Evolutionary conservation across 2,113 vertebrate species (phyloP), one percentile per base, ranked within the genome.

Genomic region (Aspiorhynchus laticeps): DNA sequence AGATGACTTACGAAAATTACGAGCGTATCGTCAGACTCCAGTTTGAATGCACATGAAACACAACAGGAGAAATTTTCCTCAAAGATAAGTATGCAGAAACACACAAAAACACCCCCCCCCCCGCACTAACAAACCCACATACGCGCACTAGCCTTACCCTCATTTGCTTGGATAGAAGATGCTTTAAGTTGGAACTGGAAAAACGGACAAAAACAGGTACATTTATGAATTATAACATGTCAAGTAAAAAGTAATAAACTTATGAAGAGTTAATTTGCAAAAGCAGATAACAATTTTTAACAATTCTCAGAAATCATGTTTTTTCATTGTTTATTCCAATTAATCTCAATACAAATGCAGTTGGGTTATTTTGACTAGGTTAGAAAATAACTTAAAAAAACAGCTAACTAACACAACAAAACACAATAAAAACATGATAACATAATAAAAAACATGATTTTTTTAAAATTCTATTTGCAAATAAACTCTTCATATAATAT

Each of bases 21-120:
- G 93, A 93, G 93, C 92, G 93, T 90, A 90, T 91, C 91, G 90
- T 90, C 90, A 93, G 88, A 91, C 91, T 93, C 92, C 91, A 92
- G 94, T 94, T 93, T 95, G 95, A 95, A 93, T 91, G 91, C 92
- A 93, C 93, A 94, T 95, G 93, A 94, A 95, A 95, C 88, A 69
- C 91, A 91, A 92, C 90, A 90, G 92, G 90, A 88, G 90, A 90
- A 89, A 91, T 93, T 91, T 88, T 89, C 87, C 88, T 86, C 79
- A 89, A 87, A 91, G 88, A 92, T 83, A 90, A 89, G 84, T 75
- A 82, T 84, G 41, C 74, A 71, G 48, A 75, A 83, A 65, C 85
- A 8, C 85, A 15, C 80, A 75, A 85, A 65, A 85, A 67, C 69
- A 77, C 71, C 61, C 82, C 38, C 38, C 48, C 76, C 38, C 38